Percentiles rank a stretch among this genome's conserved stretches.
These are phyloP conservation scores for Choloepus hoffmanni DNA, from an alignment of 2,113 vertebrate genomes.

Conservation along the genomic window DNA sequence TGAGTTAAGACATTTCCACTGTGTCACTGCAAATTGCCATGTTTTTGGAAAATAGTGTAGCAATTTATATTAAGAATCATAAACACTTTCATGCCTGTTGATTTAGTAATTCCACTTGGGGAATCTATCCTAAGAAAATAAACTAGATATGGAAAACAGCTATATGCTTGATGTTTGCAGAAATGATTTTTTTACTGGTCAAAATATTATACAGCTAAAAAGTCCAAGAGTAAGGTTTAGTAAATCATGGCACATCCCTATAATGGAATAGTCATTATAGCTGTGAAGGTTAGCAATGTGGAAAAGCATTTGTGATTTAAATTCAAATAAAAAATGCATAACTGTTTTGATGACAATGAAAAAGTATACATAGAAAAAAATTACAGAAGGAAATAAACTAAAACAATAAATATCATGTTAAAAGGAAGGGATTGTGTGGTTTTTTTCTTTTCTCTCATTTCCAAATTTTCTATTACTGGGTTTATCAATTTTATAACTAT, in stretches of 20 bases:
- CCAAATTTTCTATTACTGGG: constrained; percentile 41
- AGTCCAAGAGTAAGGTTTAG: constrained; percentile 15
- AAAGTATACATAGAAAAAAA: constrained; percentile 26
- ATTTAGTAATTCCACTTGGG: background rate
- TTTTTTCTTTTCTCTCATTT: constrained; percentile 20
- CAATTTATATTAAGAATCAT: constrained; percentile 40
- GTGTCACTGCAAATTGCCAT: background rate
- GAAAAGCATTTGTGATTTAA: constrained; percentile 62
- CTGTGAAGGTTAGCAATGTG: background rate
- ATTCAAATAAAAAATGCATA: constrained; percentile 44
- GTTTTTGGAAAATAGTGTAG: constrained; percentile 23
- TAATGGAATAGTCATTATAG: background rate
- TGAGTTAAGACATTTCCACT: background rate
- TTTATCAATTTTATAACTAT: constrained; percentile 42
- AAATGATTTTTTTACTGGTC: constrained; percentile 56
- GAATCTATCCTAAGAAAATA: constrained; percentile 35
- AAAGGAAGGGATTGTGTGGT: background rate
- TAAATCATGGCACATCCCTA: constrained; percentile 17
- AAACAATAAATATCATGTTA: constrained; percentile 33
- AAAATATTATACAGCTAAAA: constrained; percentile 57
- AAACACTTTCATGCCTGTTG: constrained; percentile 7
- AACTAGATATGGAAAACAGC: constrained; percentile 13
- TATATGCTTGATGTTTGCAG: constrained; percentile 32
- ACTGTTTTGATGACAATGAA: constrained; percentile 10
- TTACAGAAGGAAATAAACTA: constrained; percentile 43